Percentiles rank a stretch among this genome's conserved stretches.
phyloP scores from a whole-genome alignment of 2,888 invertebrate species.

The Callinectes sapidus region DNA sequence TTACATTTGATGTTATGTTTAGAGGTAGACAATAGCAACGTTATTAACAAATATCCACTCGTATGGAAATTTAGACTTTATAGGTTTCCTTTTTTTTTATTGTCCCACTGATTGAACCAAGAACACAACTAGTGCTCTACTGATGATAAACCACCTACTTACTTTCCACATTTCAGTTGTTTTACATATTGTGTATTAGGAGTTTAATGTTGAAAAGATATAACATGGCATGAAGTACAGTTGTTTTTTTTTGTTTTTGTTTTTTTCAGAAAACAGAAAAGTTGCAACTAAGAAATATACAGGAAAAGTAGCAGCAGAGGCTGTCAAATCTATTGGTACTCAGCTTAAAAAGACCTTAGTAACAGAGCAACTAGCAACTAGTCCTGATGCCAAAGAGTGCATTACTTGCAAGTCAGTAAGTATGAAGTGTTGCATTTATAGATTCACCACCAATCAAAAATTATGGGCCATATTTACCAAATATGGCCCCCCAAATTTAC shows the following conservation, averaged over 20 bases:
- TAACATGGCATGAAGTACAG: neutral
- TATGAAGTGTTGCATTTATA: neutral
- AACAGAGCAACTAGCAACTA: conserved; percentile 74
- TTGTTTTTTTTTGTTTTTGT: no score
- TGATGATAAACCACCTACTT: neutral
- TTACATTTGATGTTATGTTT: no score
- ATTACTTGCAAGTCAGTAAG: conserved; percentile 72
- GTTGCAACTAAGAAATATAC: conserved; percentile 51
- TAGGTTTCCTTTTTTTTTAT: no score
- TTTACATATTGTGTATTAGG: neutral
- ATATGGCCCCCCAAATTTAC: neutral
- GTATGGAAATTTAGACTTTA: no score
- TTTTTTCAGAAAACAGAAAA: conserved; percentile 62
- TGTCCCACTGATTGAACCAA: no score
- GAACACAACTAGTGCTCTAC: no score
- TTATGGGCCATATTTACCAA: neutral
- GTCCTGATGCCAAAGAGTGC: conserved; percentile 73
- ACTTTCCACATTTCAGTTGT: neutral
- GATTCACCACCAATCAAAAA: neutral
- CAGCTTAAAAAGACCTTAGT: conserved; percentile 71
- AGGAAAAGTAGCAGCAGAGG: conserved; percentile 72
- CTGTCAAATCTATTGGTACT: conserved; percentile 72
- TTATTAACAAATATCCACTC: no score
- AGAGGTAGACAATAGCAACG: no score
- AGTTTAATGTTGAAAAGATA: neutral